Conservation (phyloP, 2,113 vertebrate genomes). For the Oriolus oriolus region DNA sequence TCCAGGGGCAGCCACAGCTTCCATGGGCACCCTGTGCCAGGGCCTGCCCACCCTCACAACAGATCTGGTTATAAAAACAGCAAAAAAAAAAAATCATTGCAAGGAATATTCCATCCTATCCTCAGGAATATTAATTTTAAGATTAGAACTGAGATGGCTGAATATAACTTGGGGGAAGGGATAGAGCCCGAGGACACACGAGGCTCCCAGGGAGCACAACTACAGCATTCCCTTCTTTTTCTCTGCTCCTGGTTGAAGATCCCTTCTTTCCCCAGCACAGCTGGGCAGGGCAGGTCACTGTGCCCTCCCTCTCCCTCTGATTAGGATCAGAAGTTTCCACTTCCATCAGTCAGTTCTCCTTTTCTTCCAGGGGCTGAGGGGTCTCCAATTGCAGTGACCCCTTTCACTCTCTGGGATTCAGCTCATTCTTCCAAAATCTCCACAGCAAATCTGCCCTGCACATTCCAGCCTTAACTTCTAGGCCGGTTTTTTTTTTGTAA, state of each 20-base stretch:
- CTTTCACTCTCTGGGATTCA: background rate
- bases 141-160: background rate
- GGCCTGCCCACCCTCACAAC: background rate
- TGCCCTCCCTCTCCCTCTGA: background rate
- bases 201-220: background rate
- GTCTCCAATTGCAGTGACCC: background rate
- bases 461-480: background rate
- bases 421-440: background rate
- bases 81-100: background rate
- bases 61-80: background rate
- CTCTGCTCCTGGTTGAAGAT: background rate
- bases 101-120: background rate
- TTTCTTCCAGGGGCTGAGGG: background rate
- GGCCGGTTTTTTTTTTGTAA: background rate
- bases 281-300: background rate
- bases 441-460: background rate
- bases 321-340: background rate
- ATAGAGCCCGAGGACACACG: rapidly evolving
- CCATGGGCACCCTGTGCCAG: background rate
- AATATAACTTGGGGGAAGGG: rapidly evolving
- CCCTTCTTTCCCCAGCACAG: background rate
- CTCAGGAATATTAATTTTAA: background rate
- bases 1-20: background rate
- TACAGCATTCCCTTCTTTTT: rapidly evolving
- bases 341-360: background rate